Evolutionary conservation across 2,888 invertebrate genomes (phyloP), one percentile per base, ranked within the genome.

Genomic region (Protophormia terraenovae): DNA sequence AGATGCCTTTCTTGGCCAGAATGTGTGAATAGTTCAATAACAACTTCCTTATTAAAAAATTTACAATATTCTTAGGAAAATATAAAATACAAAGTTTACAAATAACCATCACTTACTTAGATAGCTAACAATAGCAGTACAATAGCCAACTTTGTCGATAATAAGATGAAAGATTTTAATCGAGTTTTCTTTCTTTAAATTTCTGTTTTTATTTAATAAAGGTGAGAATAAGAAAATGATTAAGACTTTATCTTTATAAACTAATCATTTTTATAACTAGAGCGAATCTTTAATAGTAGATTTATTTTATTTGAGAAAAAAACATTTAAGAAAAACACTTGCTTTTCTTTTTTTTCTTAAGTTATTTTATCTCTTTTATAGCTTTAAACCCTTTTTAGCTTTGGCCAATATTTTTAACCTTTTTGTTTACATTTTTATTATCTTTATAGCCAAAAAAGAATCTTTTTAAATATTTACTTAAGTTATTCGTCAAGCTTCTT

Each of bases 401-500:
- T 22, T 62, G 12, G 4, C 5, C 53, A 24, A 14, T 47, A 19
- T 4, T 19, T 29, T 41, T 45, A 19, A 22, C 14, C 27, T 22
- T 50, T 35, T 2, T 7, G 62, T 64, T 53, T 62, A 14, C 22
- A 6, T 12, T 22, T 75, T 75, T 64, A 1, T 58, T 55, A 27
- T 69, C 14, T 47, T 41, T 27, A 24, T 60, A n/a, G 3, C 27
- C 3, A 64, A 35, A 32, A 27, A 29, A 47, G 2, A 19, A 47
- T 66, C 32, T 38, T 19, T 16, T 8, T 47, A 85, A 85, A 85
- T 85, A 85, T 85, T 85, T 85, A 41, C 47, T 85, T 69, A 71
- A 69, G 45, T 35, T 71, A 83, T 85, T 85, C 85, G 82, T 85
- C 78, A 75, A 78, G 85, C 85, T 83, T 83, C 85, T 38, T 27